Conservation (phyloP, 2,797 vertebrate species). For the Anguilla marmorata region DNA sequence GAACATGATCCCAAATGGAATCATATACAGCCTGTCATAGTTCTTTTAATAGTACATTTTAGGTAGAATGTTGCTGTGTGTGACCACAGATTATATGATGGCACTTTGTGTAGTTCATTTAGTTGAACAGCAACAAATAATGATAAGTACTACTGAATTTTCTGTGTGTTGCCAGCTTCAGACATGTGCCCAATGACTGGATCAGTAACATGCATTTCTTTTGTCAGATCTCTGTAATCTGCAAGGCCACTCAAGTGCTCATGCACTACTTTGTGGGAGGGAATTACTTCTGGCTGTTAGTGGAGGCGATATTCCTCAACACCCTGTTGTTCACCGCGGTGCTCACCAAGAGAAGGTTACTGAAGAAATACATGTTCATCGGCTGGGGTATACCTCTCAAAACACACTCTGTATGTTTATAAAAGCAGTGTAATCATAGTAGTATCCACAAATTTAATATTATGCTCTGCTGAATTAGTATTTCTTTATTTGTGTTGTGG, state of each 20-base stretch:
- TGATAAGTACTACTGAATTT: neutral
- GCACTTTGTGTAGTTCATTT: neutral
- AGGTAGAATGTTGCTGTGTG: no score
- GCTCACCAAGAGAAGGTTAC: constrained; percentile 78
- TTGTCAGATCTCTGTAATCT: constrained; percentile 74
- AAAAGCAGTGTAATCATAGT: neutral
- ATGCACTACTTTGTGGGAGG: constrained; percentile 91
- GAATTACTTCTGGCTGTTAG: constrained; percentile 91
- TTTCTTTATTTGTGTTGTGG: neutral
- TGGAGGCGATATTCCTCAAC: constrained; percentile 92
- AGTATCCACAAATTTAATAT: neutral
- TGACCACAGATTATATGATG: neutral
- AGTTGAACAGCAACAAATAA: neutral
- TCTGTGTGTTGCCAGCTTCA: neutral
- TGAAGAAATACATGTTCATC: constrained; percentile 85
- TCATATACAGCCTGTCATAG: neutral
- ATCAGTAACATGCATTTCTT: constrained; percentile 13
- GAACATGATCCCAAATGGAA: neutral
- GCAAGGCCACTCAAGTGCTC: constrained; percentile 81
- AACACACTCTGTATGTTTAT: neutral
- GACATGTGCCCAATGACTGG: neutral
- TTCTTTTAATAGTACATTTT: no score
- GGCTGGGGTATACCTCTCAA: constrained; percentile 84
- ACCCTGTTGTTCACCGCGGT: constrained; percentile 82
- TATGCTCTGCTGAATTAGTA: neutral